phyloP scores from a whole-genome alignment of 2,797 vertebrate genomes.

The Pampus argenteus region DNA sequence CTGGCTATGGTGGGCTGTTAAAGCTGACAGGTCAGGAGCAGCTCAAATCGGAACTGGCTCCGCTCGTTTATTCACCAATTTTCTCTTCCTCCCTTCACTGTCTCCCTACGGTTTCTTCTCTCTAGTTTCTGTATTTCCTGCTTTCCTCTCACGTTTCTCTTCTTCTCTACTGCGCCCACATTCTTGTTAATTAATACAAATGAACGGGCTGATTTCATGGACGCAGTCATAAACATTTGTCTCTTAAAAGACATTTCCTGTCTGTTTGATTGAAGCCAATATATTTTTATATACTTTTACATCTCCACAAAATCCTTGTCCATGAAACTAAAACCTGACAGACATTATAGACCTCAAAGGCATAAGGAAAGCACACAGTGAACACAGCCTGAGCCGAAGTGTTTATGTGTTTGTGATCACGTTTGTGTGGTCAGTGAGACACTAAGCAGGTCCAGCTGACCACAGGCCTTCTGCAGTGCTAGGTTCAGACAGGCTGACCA shows the following conservation, averaged over 20 bases:
- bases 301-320: slow-evolving; percentile 25
- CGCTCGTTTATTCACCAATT: slow-evolving; percentile 46
- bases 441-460: slow-evolving; percentile 61
- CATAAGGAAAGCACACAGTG: slow-evolving; percentile 15
- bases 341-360: slow-evolving; percentile 27
- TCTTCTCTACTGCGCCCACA: slow-evolving; percentile 29
- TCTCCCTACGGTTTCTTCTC: slow-evolving; percentile 12
- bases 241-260: background rate
- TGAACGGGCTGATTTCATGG: slow-evolving; percentile 27
- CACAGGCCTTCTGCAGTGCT: slow-evolving; percentile 64
- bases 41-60: slow-evolving; percentile 52
- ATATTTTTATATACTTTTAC: slow-evolving; percentile 22
- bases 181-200: slow-evolving; percentile 49
- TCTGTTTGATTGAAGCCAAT: slow-evolving; percentile 28
- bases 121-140: slow-evolving; percentile 6
- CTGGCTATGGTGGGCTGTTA: slow-evolving; percentile 49
- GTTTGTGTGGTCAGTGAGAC: slow-evolving; percentile 56
- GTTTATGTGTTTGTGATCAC: slow-evolving; percentile 51
- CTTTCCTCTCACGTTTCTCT: slow-evolving; percentile 18
- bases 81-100: slow-evolving; percentile 5
- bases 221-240: slow-evolving; percentile 15
- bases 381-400: slow-evolving; percentile 18
- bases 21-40: slow-evolving; percentile 52
- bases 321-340: slow-evolving; percentile 28
- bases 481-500: slow-evolving; percentile 68